These are phyloP conservation scores for Orgyia antiqua DNA, from an alignment of 2,888 invertebrate genomes.

Conservation along the genomic window DNA sequence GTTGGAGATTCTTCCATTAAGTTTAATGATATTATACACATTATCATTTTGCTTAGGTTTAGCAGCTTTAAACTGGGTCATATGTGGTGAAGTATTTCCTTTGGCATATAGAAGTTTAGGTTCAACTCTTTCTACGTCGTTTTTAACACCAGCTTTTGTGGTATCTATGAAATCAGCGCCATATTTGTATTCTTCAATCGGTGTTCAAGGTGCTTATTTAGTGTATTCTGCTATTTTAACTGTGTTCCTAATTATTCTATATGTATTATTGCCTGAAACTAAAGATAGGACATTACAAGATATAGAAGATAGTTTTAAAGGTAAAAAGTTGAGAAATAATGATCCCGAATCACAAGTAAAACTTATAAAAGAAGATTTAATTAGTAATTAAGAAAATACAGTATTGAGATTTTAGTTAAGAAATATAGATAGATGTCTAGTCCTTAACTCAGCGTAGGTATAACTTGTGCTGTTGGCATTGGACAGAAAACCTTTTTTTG, in stretches of 20 bases:
- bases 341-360: constrained; percentile 59
- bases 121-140: constrained; percentile 64
- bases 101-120: constrained; percentile 67
- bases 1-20: constrained; percentile 53
- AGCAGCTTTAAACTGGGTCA: constrained; percentile 68
- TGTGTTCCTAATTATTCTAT: constrained; percentile 54
- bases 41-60: constrained; percentile 65
- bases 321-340: constrained; percentile 31
- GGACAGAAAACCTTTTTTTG: too few species aligned
- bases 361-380: constrained; percentile 40
- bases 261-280: constrained; percentile 60
- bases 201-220: constrained; percentile 65
- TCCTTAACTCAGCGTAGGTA: too few species aligned
- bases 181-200: constrained; percentile 60
- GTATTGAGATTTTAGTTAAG: too few species aligned
- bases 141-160: constrained; percentile 63
- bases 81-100: constrained; percentile 70
- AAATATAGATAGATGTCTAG: too few species aligned
- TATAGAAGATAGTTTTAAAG: constrained; percentile 68
- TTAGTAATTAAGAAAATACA: constrained; percentile 11
- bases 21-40: constrained; percentile 59
- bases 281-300: constrained; percentile 68
- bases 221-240: constrained; percentile 59
- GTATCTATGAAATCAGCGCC: constrained; percentile 73
- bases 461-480: too few species aligned